These are phyloP conservation scores for Stercorarius parasiticus DNA, from an alignment of 2,113 vertebrate genomes.

Conservation along the genomic window DNA sequence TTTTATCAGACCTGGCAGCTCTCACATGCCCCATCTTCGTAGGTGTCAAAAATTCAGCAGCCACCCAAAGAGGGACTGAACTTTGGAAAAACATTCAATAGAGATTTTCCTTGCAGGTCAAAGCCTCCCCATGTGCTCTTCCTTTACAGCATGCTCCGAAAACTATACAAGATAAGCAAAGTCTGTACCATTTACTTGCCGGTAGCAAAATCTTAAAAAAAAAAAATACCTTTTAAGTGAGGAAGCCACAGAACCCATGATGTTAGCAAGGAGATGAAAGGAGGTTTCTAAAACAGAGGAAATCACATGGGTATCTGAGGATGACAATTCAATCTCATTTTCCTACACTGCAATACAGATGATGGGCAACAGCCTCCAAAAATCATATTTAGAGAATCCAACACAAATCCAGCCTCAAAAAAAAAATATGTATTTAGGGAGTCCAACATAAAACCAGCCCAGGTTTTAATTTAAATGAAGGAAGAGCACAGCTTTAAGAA, in stretches of 20 bases:
- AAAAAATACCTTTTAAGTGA: not conserved
- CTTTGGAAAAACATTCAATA: not conserved
- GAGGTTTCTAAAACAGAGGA: not conserved
- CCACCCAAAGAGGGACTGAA: not conserved
- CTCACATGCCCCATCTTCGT: not conserved
- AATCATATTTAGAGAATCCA: not conserved
- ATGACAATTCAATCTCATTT: slow-evolving; percentile 6
- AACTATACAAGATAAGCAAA: not conserved
- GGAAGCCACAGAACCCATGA: not conserved
- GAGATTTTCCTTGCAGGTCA: not conserved
- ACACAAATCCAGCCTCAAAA: not conserved
- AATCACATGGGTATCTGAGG: not conserved
- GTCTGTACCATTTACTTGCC: not conserved
- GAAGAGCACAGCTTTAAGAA: not conserved
- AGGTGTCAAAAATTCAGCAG: not conserved
- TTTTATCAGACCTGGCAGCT: not conserved
- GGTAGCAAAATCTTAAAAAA: not conserved
- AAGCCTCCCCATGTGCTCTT: not conserved
- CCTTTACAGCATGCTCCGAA: not conserved
- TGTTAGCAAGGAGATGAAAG: not conserved
- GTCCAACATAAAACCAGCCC: not conserved
- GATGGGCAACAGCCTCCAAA: not conserved
- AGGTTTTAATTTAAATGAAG: not conserved
- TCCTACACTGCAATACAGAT: not conserved
- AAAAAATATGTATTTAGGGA: not conserved